These are phyloP conservation scores for Caradrina clavipalpis DNA, from an alignment of 2,888 invertebrate species.

Conservation along the genomic window DNA sequence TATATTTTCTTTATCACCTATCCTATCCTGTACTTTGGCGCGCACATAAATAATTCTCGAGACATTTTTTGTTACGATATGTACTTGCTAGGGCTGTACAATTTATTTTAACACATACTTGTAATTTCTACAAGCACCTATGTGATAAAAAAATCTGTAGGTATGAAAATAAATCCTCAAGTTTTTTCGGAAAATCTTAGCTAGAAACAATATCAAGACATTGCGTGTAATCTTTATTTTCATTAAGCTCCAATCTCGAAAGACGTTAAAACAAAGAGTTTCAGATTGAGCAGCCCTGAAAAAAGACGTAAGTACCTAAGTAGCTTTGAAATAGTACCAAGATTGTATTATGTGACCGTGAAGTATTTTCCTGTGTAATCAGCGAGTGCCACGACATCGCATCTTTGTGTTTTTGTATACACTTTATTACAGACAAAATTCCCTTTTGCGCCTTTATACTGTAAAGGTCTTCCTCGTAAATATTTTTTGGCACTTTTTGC, in stretches of 20 bases:
- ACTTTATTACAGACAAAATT: conserved; percentile 46
- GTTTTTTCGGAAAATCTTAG: no score
- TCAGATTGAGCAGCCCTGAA: conserved; percentile 7
- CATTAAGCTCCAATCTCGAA: background rate
- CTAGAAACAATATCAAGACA: background rate
- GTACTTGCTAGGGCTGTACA: background rate
- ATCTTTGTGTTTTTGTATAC: conserved; percentile 46
- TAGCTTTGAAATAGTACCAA: conserved; percentile 38
- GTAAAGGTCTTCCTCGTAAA: conserved; percentile 26
- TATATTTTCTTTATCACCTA: background rate
- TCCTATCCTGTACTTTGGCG: background rate
- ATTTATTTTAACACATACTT: background rate
- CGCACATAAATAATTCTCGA: background rate
- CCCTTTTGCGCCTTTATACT: conserved; percentile 27
- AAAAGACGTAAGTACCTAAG: background rate
- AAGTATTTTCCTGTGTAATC: conserved; percentile 54
- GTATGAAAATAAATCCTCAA: no score
- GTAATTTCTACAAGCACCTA: background rate
- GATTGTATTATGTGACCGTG: conserved; percentile 26
- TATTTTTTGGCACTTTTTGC: conserved; percentile 33
- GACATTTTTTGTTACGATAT: background rate
- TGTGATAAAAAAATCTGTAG: no score
- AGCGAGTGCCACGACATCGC: conserved; percentile 41
- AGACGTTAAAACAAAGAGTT: background rate
- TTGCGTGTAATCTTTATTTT: background rate